Evolutionary conservation across 2,888 invertebrate genomes (phyloP).

Genomic region (Pediacus dermestoides): DNA sequence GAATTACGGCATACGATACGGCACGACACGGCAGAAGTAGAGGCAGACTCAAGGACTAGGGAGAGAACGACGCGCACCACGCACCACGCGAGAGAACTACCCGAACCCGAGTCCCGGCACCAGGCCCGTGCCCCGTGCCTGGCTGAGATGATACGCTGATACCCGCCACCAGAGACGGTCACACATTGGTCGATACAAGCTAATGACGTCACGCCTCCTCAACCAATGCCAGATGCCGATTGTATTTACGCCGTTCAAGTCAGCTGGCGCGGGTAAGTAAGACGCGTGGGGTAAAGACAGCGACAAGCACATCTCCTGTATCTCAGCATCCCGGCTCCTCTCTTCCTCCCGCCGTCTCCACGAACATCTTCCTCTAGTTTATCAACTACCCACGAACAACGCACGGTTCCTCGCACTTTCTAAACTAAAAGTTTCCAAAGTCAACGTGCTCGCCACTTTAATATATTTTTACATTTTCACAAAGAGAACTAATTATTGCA

Average conservation of each 20-base stretch:
- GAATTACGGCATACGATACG: constrained; percentile 1
- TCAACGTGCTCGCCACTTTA: constrained; percentile 1
- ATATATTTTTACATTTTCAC: neutral
- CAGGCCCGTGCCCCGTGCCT: constrained; percentile 45
- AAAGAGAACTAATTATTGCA: neutral
- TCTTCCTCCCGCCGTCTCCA: constrained; percentile 14
- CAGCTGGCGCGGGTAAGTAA: constrained; percentile 45
- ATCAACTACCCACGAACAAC: no score
- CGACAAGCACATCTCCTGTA: constrained; percentile 11
- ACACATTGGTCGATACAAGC: constrained; percentile 48
- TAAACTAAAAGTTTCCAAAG: constrained; percentile 1
- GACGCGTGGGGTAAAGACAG: constrained; percentile 41
- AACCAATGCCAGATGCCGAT: constrained; percentile 43
- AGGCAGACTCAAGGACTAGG: constrained; percentile 26
- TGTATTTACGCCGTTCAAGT: constrained; percentile 46
- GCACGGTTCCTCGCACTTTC: no score
- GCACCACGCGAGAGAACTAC: constrained; percentile 46
- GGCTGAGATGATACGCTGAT: constrained; percentile 47
- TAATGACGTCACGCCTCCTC: constrained; percentile 45
- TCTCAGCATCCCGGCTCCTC: constrained; percentile 7
- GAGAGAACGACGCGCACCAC: constrained; percentile 42
- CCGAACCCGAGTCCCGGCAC: constrained; percentile 40
- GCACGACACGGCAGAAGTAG: constrained; percentile 17
- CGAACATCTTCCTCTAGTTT: constrained; percentile 15
- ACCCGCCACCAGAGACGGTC: constrained; percentile 47